Evolutionary conservation across 2,113 vertebrate genomes (phyloP).

Genomic region (Bolborhynchus lineola): DNA sequence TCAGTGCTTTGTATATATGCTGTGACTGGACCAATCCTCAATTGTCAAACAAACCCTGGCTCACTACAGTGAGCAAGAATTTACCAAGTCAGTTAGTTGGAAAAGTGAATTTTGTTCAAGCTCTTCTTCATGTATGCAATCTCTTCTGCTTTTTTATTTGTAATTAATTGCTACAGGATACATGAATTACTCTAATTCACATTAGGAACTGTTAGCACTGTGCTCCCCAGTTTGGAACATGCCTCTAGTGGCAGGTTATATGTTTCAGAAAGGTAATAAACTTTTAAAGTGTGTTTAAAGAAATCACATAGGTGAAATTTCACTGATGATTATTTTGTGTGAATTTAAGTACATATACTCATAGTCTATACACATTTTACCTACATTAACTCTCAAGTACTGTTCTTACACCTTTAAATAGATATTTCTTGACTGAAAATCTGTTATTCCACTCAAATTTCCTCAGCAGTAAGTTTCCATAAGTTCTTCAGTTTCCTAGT

Average conservation of each 20-base stretch:
- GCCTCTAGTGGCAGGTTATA: not conserved
- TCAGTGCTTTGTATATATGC: not conserved
- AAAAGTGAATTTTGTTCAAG: not conserved
- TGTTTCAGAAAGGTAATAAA: not conserved
- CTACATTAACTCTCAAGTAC: not conserved
- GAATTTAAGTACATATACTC: not conserved
- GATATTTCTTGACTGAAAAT: not conserved
- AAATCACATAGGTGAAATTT: not conserved
- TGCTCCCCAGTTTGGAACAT: not conserved
- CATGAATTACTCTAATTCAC: not conserved
- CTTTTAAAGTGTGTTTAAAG: not conserved
- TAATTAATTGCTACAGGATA: not conserved
- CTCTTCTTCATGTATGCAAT: not conserved
- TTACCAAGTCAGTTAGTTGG: not conserved
- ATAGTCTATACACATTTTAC: not conserved
- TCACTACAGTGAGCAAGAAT: not conserved
- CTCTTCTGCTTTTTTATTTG: not conserved
- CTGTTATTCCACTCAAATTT: not conserved
- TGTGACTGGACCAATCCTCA: not conserved
- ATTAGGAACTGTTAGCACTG: not conserved
- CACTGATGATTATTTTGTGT: not conserved
- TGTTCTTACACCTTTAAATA: not conserved
- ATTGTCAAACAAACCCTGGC: not conserved
- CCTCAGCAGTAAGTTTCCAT: not conserved
- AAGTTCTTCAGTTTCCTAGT: not conserved